Percentiles rank a stretch among this genome's conserved stretches.
These are phyloP conservation scores for Mactra quadrangularis DNA, from an alignment of 1,140 invertebrate species.

Conservation along the genomic window DNA sequence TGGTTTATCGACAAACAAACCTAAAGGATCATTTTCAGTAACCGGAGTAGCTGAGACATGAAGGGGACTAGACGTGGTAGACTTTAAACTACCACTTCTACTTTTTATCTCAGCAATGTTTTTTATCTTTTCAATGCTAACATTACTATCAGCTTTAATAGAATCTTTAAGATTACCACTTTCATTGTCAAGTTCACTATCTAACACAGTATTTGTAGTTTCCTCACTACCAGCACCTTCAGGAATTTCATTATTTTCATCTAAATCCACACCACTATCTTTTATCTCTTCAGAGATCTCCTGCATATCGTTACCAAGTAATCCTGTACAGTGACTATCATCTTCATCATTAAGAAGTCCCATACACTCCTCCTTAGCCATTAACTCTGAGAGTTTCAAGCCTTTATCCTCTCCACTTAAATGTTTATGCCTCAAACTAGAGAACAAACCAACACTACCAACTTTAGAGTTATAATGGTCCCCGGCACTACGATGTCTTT, in stretches of 20 bases:
- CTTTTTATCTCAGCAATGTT: conserved; percentile 42
- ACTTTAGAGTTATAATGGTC: conserved; percentile 70
- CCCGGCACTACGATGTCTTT: conserved; percentile 80
- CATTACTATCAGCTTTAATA: neutral
- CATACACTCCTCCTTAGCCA: conserved; percentile 60
- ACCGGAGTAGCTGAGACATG: conserved; percentile 88
- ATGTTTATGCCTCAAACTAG: conserved; percentile 71
- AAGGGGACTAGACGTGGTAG: conserved; percentile 64
- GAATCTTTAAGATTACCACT: neutral
- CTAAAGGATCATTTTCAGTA: conserved; percentile 95
- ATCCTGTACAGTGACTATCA: conserved; percentile 7
- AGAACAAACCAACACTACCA: conserved; percentile 74
- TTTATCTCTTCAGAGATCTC: conserved; percentile 67
- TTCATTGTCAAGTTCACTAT: neutral
- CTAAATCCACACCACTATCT: conserved; percentile 75
- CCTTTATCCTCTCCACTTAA: conserved; percentile 66
- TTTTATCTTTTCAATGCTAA: conserved; percentile 14
- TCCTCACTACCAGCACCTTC: neutral
- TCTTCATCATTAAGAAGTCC: conserved; percentile 49
- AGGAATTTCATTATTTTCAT: conserved; percentile 57
- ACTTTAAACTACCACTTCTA: conserved; percentile 41
- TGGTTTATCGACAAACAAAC: conserved; percentile 87
- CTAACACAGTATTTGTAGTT: neutral
- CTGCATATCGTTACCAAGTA: conserved; percentile 37
- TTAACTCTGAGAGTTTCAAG: conserved; percentile 67